These are phyloP conservation scores for Raja brachyura DNA, from an alignment of 2,113 vertebrate species.

Conservation along the genomic window DNA sequence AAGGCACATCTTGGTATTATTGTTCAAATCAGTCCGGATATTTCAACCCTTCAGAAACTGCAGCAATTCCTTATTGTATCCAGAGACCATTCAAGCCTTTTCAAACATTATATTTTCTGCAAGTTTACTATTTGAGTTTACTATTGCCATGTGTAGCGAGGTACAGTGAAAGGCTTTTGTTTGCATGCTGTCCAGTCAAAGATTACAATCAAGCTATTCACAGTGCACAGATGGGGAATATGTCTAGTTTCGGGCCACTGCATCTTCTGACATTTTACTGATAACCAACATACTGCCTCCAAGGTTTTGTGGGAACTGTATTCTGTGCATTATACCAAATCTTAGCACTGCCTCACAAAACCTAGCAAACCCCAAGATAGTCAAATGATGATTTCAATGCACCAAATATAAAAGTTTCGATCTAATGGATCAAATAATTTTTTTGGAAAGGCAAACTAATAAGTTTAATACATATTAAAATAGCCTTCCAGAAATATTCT, in stretches of 20 bases:
- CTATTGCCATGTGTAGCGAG: too few relatives aligned
- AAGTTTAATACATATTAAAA: neutral
- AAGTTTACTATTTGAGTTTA: too few relatives aligned
- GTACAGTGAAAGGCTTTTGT: too few relatives aligned
- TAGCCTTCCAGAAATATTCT: neutral
- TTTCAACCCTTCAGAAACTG: neutral
- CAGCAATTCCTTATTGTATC: neutral
- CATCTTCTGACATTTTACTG: slow-evolving; percentile 13
- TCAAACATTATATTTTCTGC: neutral
- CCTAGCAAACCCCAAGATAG: neutral
- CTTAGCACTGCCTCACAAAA: neutral
- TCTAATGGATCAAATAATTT: neutral
- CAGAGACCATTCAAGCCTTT: neutral
- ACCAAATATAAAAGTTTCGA: neutral
- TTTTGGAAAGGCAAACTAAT: neutral
- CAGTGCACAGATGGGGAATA: too few relatives aligned
- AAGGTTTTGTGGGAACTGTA: neutral
- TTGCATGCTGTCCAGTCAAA: too few relatives aligned
- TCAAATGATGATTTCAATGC: neutral
- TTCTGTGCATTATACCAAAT: neutral
- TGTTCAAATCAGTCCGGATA: too few relatives aligned
- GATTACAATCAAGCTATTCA: too few relatives aligned
- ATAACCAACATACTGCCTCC: too few relatives aligned
- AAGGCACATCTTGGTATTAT: neutral
- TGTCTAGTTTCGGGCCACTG: neutral